These are phyloP conservation scores for Galagoides demidoff DNA, from an alignment of 2,797 vertebrate genomes.

Conservation along the genomic window DNA sequence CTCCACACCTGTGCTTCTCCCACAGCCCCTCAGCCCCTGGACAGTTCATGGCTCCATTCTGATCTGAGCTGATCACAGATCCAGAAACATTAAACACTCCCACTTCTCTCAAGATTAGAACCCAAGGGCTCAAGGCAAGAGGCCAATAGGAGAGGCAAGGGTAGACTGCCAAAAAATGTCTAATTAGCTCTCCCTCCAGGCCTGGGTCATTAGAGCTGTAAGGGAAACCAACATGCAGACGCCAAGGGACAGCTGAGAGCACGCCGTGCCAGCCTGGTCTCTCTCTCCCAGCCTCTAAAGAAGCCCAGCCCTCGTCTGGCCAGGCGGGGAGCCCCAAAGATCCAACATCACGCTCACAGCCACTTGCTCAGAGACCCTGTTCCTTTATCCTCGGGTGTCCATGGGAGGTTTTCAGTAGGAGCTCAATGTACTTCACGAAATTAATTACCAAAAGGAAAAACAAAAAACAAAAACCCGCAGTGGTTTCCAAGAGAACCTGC, in stretches of 20 bases:
- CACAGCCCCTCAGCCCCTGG: background rate
- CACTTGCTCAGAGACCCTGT: background rate
- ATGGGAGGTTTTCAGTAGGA: background rate
- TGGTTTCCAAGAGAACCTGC: background rate
- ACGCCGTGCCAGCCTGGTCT: background rate
- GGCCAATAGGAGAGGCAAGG: background rate
- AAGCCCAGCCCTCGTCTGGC: background rate
- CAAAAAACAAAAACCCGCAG: too few species aligned
- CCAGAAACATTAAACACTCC: background rate
- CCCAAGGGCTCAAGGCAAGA: background rate
- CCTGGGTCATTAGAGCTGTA: background rate
- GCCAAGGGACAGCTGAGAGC: conserved; percentile 6
- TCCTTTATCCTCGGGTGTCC: background rate
- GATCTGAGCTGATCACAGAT: background rate
- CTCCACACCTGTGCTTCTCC: background rate
- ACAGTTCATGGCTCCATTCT: background rate
- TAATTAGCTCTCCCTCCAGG: conserved; percentile 48
- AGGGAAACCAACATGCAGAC: background rate
- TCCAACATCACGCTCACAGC: background rate
- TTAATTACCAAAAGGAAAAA: background rate
- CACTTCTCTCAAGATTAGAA: conserved; percentile 10
- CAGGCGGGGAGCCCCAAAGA: background rate
- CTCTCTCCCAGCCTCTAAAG: background rate
- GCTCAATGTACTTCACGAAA: background rate
- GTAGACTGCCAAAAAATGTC: conserved; percentile 44